Conservation (phyloP, 2,888 invertebrate genomes). For the Erpobdella octoculata region DNA sequence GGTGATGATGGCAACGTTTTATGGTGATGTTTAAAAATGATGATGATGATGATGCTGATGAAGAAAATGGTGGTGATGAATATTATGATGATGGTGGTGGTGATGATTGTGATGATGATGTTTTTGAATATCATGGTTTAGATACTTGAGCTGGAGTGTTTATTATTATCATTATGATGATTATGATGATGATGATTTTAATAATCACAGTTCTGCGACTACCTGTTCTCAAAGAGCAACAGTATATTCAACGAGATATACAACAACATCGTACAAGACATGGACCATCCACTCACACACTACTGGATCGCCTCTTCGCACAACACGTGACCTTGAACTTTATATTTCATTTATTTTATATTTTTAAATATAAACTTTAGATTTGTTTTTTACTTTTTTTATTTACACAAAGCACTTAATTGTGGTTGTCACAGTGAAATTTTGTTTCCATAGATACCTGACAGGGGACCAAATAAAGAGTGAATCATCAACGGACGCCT, state of each 20-base stretch:
- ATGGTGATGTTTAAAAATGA: no score
- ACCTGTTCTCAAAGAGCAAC: constrained; percentile 85
- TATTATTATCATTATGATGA: constrained; percentile 10
- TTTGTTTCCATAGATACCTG: constrained; percentile 64
- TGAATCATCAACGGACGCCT: constrained; percentile 91
- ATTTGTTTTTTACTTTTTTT: no score
- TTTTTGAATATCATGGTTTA: no score
- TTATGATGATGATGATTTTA: constrained; percentile 1
- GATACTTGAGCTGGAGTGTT: no score
- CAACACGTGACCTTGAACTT: constrained; percentile 65
- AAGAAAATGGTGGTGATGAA: background rate
- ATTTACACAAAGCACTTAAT: no score
- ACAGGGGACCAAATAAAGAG: constrained; percentile 96
- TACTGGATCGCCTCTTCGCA: constrained; percentile 97
- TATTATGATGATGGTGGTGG: background rate
- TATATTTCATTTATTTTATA: no score
- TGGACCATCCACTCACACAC: constrained; percentile 77
- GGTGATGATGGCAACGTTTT: background rate
- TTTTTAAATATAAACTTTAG: no score
- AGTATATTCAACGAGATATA: constrained; percentile 74
- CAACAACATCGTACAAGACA: constrained; percentile 72
- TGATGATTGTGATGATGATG: constrained; percentile 17
- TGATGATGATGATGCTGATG: background rate
- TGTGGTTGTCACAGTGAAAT: background rate
- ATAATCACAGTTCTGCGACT: constrained; percentile 68